phyloP scores from a whole-genome alignment of 2,888 invertebrate species.

The Seira ritae region DNA sequence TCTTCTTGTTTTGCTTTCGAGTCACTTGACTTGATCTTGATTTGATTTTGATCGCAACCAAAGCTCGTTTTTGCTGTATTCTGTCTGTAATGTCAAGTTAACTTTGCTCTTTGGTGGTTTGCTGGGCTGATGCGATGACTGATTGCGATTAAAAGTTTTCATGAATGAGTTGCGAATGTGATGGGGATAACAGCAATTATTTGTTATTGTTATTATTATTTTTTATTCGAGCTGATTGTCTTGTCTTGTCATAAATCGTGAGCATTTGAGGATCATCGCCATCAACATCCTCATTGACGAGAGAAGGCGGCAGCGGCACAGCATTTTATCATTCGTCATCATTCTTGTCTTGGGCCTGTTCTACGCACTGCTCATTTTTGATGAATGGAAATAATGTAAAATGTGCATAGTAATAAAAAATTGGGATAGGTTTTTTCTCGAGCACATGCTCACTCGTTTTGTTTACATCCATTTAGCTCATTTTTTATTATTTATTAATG shows the following conservation, averaged over 20 bases:
- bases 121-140: not conserved
- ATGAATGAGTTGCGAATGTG: constrained; percentile 8
- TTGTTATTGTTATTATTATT: constrained; percentile 16
- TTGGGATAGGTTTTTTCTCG: constrained; percentile 16
- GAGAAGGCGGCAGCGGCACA: not conserved
- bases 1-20: not conserved
- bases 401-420: constrained; percentile 10
- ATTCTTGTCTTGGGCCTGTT: not conserved
- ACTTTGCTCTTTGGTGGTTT: not conserved
- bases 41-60: not conserved
- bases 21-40: not conserved
- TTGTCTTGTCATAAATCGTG: constrained; percentile 16
- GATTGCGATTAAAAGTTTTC: not conserved
- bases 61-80: constrained; percentile 3
- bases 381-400: constrained; percentile 11
- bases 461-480: constrained; percentile 10
- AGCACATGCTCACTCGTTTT: constrained; percentile 1
- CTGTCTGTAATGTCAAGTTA: not conserved
- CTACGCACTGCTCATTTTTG: not conserved
- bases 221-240: constrained; percentile 13
- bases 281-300: not conserved
- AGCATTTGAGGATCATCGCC: not conserved
- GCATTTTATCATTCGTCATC: constrained; percentile 14
- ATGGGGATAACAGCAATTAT: constrained; percentile 5
- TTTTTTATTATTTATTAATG: constrained; percentile 14